Evolutionary conservation across 2,113 vertebrate species (phyloP).

Genomic region (Herpailurus yagouaroundi): DNA sequence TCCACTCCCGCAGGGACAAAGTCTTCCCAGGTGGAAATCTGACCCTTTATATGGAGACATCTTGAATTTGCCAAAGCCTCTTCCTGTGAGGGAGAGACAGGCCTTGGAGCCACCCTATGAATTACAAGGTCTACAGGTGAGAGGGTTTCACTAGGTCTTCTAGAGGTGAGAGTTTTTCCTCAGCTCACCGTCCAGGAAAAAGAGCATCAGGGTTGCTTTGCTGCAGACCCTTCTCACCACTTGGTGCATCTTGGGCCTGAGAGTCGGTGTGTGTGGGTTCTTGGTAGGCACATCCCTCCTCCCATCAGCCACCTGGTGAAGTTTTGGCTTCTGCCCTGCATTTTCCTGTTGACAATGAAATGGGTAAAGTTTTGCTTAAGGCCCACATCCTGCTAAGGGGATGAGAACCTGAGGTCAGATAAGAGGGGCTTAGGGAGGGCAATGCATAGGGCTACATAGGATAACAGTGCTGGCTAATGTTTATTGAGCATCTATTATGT

Average conservation of each 20-base stretch:
- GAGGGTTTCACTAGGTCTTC: background rate
- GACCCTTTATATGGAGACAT: background rate
- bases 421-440: background rate
- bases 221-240: background rate
- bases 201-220: background rate
- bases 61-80: no score
- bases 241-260: background rate
- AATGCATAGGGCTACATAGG: background rate
- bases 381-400: background rate
- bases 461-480: no score
- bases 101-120: background rate
- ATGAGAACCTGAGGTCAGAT: background rate
- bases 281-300: background rate
- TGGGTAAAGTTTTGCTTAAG: background rate
- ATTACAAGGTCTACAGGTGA: background rate
- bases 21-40: background rate
- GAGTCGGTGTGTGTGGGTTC: fast-evolving
- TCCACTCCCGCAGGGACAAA: background rate
- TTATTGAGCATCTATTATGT: background rate
- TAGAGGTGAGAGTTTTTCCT: background rate
- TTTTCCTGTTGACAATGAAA: background rate
- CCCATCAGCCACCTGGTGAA: background rate
- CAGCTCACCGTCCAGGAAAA: background rate
- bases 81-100: background rate
- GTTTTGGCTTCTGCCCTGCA: background rate